A percentile compares a stretch with the other conserved stretches of the same genome.
phyloP scores from a whole-genome alignment of 2,888 invertebrate genomes.

The Tanytarsus gracilentus region DNA sequence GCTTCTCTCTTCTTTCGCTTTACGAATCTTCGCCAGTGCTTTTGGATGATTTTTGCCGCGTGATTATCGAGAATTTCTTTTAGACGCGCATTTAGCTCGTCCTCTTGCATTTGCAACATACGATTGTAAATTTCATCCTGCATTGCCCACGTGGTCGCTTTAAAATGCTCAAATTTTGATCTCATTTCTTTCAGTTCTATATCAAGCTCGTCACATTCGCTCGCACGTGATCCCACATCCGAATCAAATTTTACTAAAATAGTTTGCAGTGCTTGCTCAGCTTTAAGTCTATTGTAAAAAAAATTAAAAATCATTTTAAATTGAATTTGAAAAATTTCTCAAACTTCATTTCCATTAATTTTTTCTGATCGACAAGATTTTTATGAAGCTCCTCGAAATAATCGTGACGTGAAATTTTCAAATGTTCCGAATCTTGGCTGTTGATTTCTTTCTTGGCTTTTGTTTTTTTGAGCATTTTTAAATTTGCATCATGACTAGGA shows the following conservation, averaged over 20 bases:
- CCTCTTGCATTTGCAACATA: neutral
- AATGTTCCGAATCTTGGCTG: no score
- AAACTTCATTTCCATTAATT: neutral
- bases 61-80: constrained; percentile 43
- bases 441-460: neutral
- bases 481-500: neutral
- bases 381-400: neutral
- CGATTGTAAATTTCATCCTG: neutral
- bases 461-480: neutral
- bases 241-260: constrained; percentile 49
- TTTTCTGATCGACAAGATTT: neutral
- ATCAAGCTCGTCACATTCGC: constrained; percentile 43
- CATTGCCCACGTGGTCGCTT: neutral
- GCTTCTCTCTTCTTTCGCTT: constrained; percentile 39
- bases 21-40: constrained; percentile 44
- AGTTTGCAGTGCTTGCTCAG: constrained; percentile 13
- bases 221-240: constrained; percentile 51
- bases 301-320: no score
- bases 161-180: neutral
- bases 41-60: constrained; percentile 44
- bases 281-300: constrained; percentile 9
- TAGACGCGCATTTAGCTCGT: constrained; percentile 32
- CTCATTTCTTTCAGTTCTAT: neutral
- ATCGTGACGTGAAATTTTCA: no score
- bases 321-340: neutral